Percentiles rank a stretch among this genome's conserved stretches.
Evolutionary conservation across 2,113 vertebrate genomes (phyloP).

Genomic region (Ptyas mucosa): DNA sequence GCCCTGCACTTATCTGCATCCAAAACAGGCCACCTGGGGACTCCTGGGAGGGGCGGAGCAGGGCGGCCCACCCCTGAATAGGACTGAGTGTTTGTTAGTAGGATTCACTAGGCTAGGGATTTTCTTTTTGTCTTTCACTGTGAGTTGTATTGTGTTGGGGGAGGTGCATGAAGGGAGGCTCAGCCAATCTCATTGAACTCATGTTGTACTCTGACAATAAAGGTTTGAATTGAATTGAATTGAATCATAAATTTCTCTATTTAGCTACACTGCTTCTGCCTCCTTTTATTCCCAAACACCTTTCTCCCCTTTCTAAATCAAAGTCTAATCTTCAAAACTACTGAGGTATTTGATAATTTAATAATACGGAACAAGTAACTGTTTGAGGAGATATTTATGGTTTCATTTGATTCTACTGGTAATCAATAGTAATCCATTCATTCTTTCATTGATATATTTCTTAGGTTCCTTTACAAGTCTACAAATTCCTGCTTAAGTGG

Average conservation of each 20-base stretch:
- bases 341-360: conserved; percentile 69
- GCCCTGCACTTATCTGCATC: too few relatives aligned
- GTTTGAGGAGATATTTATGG: conserved; percentile 64
- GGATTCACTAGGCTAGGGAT: too few relatives aligned
- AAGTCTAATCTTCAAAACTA: conserved; percentile 55
- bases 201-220: too few relatives aligned
- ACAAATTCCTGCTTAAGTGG: conserved; percentile 44
- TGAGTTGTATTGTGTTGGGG: too few relatives aligned
- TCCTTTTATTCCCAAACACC: conserved; percentile 51
- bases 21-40: too few relatives aligned
- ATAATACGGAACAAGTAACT: conserved; percentile 64
- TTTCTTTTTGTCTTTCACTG: too few relatives aligned
- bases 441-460: conserved; percentile 60
- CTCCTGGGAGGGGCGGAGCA: too few relatives aligned
- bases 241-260: conserved; percentile 64
- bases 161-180: too few relatives aligned
- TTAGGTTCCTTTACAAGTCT: conserved; percentile 43
- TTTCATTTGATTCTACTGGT: conserved; percentile 63
- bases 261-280: conserved; percentile 30
- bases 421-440: conserved; percentile 70
- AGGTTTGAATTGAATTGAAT: not conserved
- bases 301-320: conserved; percentile 48
- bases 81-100: too few relatives aligned
- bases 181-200: too few relatives aligned
- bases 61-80: too few relatives aligned